Evolutionary conservation across 2,113 vertebrate species (phyloP).

Genomic region (Lasiurus cinereus): DNA sequence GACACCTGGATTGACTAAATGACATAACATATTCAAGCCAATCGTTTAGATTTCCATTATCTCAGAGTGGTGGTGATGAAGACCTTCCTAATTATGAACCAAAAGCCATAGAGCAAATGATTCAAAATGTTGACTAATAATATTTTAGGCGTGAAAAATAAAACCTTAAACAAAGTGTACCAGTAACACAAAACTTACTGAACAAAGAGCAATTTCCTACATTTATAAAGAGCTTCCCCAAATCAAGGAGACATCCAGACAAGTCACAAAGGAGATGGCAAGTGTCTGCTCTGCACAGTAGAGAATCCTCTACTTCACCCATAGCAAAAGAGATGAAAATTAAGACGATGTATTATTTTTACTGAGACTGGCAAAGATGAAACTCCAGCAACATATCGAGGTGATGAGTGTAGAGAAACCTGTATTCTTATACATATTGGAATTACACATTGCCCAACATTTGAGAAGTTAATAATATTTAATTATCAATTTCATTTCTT

Average conservation of each 20-base stretch:
- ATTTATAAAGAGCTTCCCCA: background rate
- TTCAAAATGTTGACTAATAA: background rate
- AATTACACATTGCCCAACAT: background rate
- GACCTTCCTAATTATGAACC: background rate
- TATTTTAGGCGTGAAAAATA: background rate
- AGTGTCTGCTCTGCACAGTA: background rate
- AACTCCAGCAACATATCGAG: background rate
- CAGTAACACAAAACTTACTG: background rate
- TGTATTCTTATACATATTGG: background rate
- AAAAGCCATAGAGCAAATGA: background rate
- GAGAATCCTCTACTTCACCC: background rate
- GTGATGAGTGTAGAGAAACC: fast-evolving
- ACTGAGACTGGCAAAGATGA: background rate
- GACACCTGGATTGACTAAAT: background rate
- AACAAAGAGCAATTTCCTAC: background rate
- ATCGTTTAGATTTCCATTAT: background rate
- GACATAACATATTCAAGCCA: background rate
- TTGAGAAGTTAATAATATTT: background rate
- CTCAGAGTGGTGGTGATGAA: background rate
- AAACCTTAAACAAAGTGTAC: background rate
- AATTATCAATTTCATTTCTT: background rate
- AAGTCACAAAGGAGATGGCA: background rate
- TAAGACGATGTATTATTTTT: background rate
- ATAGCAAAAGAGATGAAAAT: background rate
- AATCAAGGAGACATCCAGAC: background rate